Percentiles rank a stretch among this genome's conserved stretches.
Conservation (phyloP, 2,113 vertebrate species). For the Grammomys dolichurus region DNA sequence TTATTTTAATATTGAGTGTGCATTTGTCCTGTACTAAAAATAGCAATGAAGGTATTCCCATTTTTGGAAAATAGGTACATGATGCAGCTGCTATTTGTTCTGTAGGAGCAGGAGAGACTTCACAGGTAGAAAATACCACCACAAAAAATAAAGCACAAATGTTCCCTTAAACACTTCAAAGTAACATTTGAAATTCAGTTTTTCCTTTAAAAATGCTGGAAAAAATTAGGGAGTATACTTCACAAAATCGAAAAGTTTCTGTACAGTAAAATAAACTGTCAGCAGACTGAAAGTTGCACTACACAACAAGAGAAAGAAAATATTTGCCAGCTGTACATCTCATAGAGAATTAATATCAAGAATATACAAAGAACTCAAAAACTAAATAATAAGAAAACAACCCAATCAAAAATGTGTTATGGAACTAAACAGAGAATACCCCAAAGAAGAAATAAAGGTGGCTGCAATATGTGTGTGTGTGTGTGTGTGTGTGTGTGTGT, state of each 20-base stretch:
- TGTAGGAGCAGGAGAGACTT: not conserved
- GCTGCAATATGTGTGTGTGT: not conserved
- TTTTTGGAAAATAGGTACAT: slow-evolving; percentile 28
- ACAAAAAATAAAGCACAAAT: slow-evolving; percentile 40
- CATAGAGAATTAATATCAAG: not conserved
- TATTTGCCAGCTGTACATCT: not conserved
- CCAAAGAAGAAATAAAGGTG: not conserved
- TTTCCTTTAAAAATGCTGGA: not conserved
- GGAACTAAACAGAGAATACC: not conserved
- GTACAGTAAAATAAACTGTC: not conserved
- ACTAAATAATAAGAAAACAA: not conserved
- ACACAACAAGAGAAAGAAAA: not conserved
- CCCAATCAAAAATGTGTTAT: too few relatives aligned
- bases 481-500: too few relatives aligned
- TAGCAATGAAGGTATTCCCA: not conserved
- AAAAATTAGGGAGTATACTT: not conserved
- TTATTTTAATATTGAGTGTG: slow-evolving; percentile 18
- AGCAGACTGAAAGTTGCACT: not conserved
- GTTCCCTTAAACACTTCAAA: not conserved
- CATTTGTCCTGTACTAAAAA: slow-evolving; percentile 40
- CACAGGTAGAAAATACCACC: slow-evolving; percentile 9
- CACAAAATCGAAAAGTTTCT: not conserved
- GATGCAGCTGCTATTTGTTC: not conserved
- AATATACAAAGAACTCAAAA: not conserved
- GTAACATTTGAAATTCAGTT: not conserved